phyloP scores from a whole-genome alignment of 1,140 invertebrate species.

The Physella acuta region DNA sequence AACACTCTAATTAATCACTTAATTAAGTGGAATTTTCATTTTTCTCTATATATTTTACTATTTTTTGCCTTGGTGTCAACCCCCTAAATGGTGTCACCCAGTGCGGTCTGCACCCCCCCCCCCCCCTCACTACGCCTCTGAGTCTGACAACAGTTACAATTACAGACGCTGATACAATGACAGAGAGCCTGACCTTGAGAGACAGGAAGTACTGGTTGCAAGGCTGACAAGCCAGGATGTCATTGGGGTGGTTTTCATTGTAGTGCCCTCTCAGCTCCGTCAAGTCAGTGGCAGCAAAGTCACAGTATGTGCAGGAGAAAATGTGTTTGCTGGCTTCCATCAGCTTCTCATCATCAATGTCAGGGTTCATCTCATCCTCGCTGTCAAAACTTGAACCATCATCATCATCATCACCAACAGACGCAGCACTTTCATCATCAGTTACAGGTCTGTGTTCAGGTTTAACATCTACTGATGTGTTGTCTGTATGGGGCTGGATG shows the following conservation, averaged over 20 bases:
- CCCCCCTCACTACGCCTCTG: too few relatives aligned
- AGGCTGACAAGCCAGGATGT: constrained; percentile 44
- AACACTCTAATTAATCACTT: too few relatives aligned
- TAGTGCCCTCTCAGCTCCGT: constrained; percentile 48
- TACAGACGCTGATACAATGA: too few relatives aligned
- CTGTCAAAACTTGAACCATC: background rate
- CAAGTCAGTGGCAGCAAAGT: constrained; percentile 40
- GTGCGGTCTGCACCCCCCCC: too few relatives aligned
- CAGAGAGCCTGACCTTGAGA: constrained; percentile 36
- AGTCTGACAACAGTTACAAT: too few relatives aligned
- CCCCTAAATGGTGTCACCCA: too few relatives aligned
- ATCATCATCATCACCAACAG: constrained; percentile 7
- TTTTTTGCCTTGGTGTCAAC: too few relatives aligned
- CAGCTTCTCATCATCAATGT: background rate
- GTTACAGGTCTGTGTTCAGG: background rate
- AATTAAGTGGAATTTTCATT: too few relatives aligned
- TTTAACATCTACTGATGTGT: too few relatives aligned
- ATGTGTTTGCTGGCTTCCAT: constrained; percentile 21
- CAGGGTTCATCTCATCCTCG: background rate
- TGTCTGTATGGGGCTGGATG: too few relatives aligned
- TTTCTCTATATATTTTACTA: too few relatives aligned
- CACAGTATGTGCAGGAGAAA: constrained; percentile 50
- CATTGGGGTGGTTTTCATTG: constrained; percentile 43
- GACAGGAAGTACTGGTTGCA: constrained; percentile 47
- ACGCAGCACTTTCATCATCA: constrained; percentile 9